phyloP scores from a whole-genome alignment of 2,113 vertebrate genomes.

The Tachuris rubrigastra region DNA sequence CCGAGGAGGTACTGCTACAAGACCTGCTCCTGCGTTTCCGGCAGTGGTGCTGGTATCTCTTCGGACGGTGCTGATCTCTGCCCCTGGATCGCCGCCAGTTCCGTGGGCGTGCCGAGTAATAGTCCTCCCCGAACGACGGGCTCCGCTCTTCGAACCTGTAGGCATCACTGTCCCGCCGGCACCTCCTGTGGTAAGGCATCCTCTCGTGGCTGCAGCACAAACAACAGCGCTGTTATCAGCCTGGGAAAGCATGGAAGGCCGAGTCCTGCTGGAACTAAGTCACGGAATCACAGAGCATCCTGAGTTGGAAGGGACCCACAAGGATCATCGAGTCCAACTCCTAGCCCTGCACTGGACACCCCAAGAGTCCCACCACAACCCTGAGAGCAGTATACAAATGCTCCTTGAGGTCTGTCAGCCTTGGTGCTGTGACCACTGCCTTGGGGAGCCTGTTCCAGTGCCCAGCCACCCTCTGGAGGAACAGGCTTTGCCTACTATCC shows the following conservation, averaged over 20 bases:
- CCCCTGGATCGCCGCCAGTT: slow-evolving; percentile 71
- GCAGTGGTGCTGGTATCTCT: slow-evolving; percentile 67
- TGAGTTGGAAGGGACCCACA: fast-evolving
- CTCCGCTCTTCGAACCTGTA: slow-evolving; percentile 72
- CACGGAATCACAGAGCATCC: fast-evolving
- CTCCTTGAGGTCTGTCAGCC: background rate
- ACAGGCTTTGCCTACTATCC: background rate
- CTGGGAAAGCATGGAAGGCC: background rate
- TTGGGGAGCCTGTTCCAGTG: background rate
- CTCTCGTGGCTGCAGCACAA: slow-evolving; percentile 68
- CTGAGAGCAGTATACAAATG: background rate
- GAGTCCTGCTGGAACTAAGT: fast-evolving
- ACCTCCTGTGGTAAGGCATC: slow-evolving; percentile 71
- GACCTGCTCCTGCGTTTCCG: slow-evolving; percentile 78
- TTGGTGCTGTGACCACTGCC: background rate
- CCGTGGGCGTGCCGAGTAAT: slow-evolving; percentile 58
- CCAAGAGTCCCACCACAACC: background rate
- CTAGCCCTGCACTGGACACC: too few relatives aligned
- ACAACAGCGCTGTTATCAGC: fast-evolving
- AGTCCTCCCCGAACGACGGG: slow-evolving; percentile 71
- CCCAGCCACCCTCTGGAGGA: background rate
- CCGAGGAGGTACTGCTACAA: slow-evolving; percentile 83
- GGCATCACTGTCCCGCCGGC: slow-evolving; percentile 62
- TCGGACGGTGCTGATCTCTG: slow-evolving; percentile 55
- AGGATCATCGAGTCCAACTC: fast-evolving